Evolutionary conservation across 2,113 vertebrate genomes (phyloP).

Genomic region (Erythrolamprus reginae): DNA sequence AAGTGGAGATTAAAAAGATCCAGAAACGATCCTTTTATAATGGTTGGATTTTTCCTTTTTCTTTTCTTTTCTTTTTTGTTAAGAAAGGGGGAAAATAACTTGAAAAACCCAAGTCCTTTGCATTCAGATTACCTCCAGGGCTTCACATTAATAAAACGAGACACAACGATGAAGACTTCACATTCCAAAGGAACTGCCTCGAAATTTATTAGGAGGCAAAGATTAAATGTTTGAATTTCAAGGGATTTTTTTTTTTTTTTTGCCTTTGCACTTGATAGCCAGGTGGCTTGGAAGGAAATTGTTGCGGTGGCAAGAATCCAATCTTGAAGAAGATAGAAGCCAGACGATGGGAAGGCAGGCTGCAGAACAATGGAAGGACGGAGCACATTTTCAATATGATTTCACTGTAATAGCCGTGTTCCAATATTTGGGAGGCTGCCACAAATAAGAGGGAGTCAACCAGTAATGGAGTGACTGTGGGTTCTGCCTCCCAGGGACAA

Average conservation of each 20-base stretch:
- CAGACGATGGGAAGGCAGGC: neutral
- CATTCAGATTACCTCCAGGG: conserved; percentile 5
- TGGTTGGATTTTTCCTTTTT: neutral
- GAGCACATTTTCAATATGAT: conserved; percentile 5
- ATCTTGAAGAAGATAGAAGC: neutral
- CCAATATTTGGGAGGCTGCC: too few relatives aligned
- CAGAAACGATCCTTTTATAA: neutral
- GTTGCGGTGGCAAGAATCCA: conserved; percentile 38
- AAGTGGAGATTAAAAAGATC: neutral
- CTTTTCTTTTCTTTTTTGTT: neutral
- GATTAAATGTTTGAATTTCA: conserved; percentile 41
- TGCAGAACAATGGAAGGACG: neutral
- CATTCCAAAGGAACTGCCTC: conserved; percentile 34
- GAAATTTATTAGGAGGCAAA: conserved; percentile 39
- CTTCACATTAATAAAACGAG: conserved; percentile 13
- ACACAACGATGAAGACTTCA: conserved; percentile 7
- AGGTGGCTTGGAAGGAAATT: conserved; percentile 46
- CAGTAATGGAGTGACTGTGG: too few relatives aligned
- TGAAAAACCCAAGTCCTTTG: neutral
- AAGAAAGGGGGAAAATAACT: neutral
- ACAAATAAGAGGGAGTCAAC: neutral
- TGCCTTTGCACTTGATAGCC: conserved; percentile 40
- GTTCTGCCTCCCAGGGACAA: too few relatives aligned
- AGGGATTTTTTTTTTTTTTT: too few relatives aligned
- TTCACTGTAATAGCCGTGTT: neutral